phyloP scores from a whole-genome alignment of 2,113 vertebrate genomes.

The Xenus cinereus region DNA sequence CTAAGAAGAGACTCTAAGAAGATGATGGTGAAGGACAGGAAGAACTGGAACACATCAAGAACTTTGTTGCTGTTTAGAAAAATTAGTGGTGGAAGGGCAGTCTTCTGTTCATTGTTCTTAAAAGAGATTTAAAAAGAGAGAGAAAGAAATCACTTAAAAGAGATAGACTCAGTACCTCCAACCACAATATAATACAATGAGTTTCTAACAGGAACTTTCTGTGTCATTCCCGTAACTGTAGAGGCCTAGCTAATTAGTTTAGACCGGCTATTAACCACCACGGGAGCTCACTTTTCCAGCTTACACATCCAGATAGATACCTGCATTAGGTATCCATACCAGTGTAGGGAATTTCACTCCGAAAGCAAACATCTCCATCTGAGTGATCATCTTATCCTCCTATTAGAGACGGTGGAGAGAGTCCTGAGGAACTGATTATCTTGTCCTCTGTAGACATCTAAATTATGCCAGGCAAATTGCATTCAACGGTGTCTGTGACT shows the following conservation, averaged over 20 bases:
- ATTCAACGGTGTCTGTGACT: neutral
- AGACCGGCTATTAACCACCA: neutral
- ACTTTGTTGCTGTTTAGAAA: neutral
- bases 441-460: neutral
- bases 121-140: too few relatives aligned
- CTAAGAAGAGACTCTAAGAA: neutral
- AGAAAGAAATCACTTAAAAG: neutral
- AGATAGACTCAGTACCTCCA: neutral
- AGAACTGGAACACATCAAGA: neutral
- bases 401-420: neutral
- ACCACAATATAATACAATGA: neutral
- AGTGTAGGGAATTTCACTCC: neutral
- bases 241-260: neutral
- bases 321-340: neutral
- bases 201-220: neutral
- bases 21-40: neutral
- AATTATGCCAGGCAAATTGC: neutral
- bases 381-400: neutral
- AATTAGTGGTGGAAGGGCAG: neutral
- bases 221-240: neutral
- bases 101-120: neutral
- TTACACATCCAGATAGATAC: neutral
- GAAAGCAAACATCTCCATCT: neutral
- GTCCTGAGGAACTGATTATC: neutral
- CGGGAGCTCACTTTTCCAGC: neutral